phyloP scores from a whole-genome alignment of 2,888 invertebrate species.

The Scaptomyza parva region DNA sequence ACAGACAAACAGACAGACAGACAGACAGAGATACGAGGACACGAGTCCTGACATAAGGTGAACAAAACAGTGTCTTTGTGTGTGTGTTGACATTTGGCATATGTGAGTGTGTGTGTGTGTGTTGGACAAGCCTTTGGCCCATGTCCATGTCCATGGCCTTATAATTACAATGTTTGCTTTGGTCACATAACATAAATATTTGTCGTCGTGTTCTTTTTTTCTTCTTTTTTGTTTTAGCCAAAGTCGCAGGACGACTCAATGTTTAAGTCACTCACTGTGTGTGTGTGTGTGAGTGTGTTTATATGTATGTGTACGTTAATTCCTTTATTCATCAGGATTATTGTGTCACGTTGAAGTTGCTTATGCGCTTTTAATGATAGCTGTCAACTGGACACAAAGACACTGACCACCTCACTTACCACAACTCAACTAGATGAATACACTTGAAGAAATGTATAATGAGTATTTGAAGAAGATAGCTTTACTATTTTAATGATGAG shows the following conservation, averaged over 20 bases:
- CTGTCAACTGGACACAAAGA: conserved; percentile 47
- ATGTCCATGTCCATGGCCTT: conserved; percentile 46
- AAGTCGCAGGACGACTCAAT: conserved; percentile 12
- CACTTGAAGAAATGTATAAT: background rate
- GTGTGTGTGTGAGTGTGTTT: conserved; percentile 44
- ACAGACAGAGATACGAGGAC: conserved; percentile 21
- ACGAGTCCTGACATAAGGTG: conserved; percentile 51
- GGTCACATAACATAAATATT: conserved; percentile 70
- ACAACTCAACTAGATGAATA: too few relatives aligned
- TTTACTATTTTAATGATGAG: too few relatives aligned
- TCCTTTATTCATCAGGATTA: conserved; percentile 78
- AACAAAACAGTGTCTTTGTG: conserved; percentile 14
- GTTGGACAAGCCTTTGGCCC: conserved; percentile 64
- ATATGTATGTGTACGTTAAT: conserved; percentile 51
- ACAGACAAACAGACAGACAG: conserved; percentile 39
- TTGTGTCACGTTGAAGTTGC: conserved; percentile 77
- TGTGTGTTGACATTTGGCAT: conserved; percentile 76
- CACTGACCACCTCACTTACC: conserved; percentile 10
- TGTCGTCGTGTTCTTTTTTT: conserved; percentile 32
- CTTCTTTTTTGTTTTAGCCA: conserved; percentile 24
- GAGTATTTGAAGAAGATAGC: too few relatives aligned
- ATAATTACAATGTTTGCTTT: conserved; percentile 79
- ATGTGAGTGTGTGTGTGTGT: conserved; percentile 38
- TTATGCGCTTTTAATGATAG: conserved; percentile 80
- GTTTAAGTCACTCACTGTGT: conserved; percentile 3